phyloP scores from a whole-genome alignment of 2,113 vertebrate species.

The Sceloporus undulatus region DNA sequence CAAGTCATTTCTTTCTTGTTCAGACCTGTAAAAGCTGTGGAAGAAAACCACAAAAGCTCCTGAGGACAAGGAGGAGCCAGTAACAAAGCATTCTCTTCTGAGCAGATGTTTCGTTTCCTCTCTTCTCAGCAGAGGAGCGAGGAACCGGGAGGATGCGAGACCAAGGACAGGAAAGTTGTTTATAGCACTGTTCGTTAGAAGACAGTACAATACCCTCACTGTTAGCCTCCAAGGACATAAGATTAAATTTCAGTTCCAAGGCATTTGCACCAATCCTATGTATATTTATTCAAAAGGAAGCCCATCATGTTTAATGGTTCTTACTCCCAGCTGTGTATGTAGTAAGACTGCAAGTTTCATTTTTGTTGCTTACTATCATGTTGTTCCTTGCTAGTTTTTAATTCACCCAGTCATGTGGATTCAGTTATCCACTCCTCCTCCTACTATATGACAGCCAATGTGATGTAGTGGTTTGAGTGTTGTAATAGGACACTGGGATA shows the following conservation, averaged over 20 bases:
- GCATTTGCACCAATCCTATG: too few relatives aligned
- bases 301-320: not conserved
- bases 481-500: too few relatives aligned
- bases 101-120: constrained; percentile 15
- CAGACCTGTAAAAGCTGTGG: not conserved
- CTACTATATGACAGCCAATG: not conserved
- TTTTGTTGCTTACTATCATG: not conserved
- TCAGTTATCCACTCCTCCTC: not conserved
- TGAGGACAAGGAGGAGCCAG: not conserved
- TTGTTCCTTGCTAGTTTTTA: not conserved
- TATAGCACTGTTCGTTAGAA: not conserved
- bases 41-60: not conserved
- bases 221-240: constrained; percentile 5
- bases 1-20: not conserved
- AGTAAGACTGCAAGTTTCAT: not conserved
- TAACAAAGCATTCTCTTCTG: not conserved
- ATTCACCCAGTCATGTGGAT: not conserved
- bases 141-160: not conserved
- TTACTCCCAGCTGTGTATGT: not conserved
- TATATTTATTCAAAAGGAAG: not conserved
- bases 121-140: not conserved
- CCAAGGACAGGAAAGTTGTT: not conserved
- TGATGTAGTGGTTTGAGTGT: too few relatives aligned
- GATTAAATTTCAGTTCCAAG: not conserved
- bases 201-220: not conserved